phyloP scores from a whole-genome alignment of 2,888 invertebrate genomes.

The Phalera bucephala region DNA sequence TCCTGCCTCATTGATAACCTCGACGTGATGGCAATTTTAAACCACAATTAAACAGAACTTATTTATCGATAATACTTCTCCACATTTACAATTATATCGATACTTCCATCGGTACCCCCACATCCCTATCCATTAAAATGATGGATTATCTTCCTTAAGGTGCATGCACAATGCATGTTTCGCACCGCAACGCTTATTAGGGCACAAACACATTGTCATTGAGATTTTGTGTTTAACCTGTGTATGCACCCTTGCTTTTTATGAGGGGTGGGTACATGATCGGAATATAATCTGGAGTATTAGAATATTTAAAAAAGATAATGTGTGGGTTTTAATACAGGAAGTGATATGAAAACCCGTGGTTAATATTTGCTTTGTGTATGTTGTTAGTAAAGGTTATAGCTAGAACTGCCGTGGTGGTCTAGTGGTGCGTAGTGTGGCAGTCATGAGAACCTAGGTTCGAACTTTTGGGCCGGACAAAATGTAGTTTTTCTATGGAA shows the following conservation, averaged over 20 bases:
- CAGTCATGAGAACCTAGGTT: too few species aligned
- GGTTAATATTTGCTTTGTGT: constrained; percentile 3
- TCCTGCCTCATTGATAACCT: too few species aligned
- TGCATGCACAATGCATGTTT: constrained; percentile 55
- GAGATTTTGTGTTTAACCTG: constrained; percentile 75
- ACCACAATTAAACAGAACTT: too few species aligned
- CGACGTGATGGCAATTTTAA: too few species aligned
- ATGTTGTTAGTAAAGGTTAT: too few species aligned
- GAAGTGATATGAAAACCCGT: constrained; percentile 19
- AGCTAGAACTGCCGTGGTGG: too few species aligned
- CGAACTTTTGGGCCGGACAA: too few species aligned
- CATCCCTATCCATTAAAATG: constrained; percentile 47
- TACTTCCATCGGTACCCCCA: constrained; percentile 9
- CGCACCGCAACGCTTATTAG: constrained; percentile 79
- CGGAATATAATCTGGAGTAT: constrained; percentile 42
- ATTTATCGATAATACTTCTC: too few species aligned
- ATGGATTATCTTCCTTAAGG: constrained; percentile 64
- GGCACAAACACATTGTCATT: constrained; percentile 68
- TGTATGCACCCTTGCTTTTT: constrained; percentile 40
- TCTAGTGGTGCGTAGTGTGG: too few species aligned
- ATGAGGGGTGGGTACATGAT: constrained; percentile 35
- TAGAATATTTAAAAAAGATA: constrained; percentile 28
- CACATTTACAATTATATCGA: too few species aligned
- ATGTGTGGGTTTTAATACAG: constrained; percentile 31
- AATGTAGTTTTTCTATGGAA: too few species aligned